Evolutionary conservation across 2,113 vertebrate genomes (phyloP).

Genomic region (Epinephelus lanceolatus): DNA sequence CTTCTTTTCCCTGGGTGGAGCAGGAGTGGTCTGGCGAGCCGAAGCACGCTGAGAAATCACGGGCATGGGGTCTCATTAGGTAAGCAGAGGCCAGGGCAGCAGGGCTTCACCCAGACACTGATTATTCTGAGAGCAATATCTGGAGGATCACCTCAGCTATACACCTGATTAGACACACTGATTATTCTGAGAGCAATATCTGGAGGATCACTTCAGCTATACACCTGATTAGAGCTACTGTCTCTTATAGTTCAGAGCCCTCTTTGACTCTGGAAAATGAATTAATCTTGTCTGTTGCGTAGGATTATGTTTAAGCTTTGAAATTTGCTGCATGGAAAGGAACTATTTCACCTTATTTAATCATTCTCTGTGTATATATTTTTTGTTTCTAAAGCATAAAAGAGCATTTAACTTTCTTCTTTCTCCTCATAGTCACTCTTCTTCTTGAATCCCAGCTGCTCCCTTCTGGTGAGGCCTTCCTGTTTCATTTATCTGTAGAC

Average conservation of each 20-base stretch:
- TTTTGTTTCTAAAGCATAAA: conserved; percentile 2
- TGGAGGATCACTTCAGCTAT: conserved; percentile 52
- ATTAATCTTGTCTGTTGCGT: conserved; percentile 35
- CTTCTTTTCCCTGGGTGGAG: conserved; percentile 69
- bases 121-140: conserved; percentile 78
- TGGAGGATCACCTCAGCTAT: conserved; percentile 58
- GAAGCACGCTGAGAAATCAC: conserved; percentile 72
- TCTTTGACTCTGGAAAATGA: conserved; percentile 55
- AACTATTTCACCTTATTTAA: background rate
- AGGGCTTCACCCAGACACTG: conserved; percentile 69
- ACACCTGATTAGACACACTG: conserved; percentile 64
- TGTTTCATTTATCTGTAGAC: conserved; percentile 27
- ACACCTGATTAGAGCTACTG: conserved; percentile 63
- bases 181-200: conserved; percentile 76
- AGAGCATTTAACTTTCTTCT: conserved; percentile 2
- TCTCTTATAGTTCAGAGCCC: conserved; percentile 52
- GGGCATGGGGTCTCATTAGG: conserved; percentile 85
- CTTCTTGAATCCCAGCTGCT: conserved; percentile 27
- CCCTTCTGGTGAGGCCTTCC: conserved; percentile 36
- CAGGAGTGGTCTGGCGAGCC: conserved; percentile 68
- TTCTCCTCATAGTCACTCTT: background rate
- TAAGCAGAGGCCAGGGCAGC: conserved; percentile 81
- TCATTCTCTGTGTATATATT: background rate
- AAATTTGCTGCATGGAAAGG: conserved; percentile 27
- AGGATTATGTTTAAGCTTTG: background rate